Conservation (phyloP, 2,888 invertebrate species). For the Trisateles emortualis region DNA sequence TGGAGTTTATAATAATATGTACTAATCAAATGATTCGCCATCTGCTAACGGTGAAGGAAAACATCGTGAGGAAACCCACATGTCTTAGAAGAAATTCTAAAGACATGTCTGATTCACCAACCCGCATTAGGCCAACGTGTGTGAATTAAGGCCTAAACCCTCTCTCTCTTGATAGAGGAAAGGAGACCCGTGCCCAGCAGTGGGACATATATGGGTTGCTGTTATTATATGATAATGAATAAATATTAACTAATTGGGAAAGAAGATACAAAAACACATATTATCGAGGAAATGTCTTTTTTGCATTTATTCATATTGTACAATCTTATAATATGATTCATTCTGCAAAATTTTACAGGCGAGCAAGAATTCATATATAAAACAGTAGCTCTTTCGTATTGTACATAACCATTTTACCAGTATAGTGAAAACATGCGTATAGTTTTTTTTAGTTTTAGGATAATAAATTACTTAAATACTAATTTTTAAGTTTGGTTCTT, state of each 20-base stretch:
- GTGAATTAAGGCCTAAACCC: too few relatives aligned
- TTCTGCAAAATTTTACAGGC: conserved; percentile 88
- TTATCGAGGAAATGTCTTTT: conserved; percentile 85
- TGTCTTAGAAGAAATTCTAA: too few relatives aligned
- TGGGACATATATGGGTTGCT: too few relatives aligned
- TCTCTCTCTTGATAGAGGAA: too few relatives aligned
- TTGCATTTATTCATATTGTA: conserved; percentile 88
- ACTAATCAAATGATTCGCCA: too few relatives aligned
- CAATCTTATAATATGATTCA: conserved; percentile 87
- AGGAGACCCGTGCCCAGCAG: too few relatives aligned
- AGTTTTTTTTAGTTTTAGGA: conserved; percentile 86
- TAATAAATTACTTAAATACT: conserved; percentile 87
- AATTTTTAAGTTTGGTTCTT: conserved; percentile 87
- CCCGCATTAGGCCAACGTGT: too few relatives aligned
- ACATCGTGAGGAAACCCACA: too few relatives aligned
- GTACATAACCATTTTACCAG: conserved; percentile 87
- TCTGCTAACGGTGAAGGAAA: too few relatives aligned
- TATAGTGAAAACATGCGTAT: conserved; percentile 88
- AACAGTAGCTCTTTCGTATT: conserved; percentile 86
- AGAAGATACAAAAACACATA: conserved; percentile 50
- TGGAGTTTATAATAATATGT: too few relatives aligned
- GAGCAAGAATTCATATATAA: conserved; percentile 88
- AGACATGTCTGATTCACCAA: too few relatives aligned
- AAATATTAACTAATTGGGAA: neutral
- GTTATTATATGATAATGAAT: neutral